These are phyloP conservation scores for Dendrocincla fuliginosa DNA, from an alignment of 2,797 vertebrate genomes.

Conservation along the genomic window DNA sequence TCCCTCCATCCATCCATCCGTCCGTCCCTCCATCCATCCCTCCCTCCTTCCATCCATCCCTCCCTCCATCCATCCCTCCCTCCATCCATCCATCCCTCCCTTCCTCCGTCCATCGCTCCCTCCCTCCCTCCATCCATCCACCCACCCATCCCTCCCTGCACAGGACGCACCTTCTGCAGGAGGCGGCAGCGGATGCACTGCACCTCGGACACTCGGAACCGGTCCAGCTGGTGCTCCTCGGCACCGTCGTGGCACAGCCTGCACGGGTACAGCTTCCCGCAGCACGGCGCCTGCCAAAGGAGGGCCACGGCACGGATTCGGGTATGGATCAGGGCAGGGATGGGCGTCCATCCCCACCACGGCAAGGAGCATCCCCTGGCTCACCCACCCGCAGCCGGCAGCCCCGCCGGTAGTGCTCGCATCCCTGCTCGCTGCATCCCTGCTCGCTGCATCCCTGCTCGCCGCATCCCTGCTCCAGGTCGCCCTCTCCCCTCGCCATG, in stretches of 20 bases:
- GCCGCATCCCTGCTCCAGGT: not conserved
- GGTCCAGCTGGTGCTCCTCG: conserved; percentile 89
- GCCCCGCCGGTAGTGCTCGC: not conserved
- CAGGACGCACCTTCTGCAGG: conserved; percentile 82
- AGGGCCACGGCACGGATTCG: not conserved
- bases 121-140: no score
- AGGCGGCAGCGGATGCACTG: conserved; percentile 84
- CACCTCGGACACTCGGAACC: conserved; percentile 89
- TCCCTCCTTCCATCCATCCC: no score
- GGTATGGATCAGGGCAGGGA: not conserved
- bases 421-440: not conserved
- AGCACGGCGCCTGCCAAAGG: conserved; percentile 87
- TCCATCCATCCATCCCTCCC: no score
- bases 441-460: not conserved
- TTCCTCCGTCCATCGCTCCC: no score
- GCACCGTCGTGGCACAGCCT: conserved; percentile 90
- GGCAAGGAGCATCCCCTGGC: not conserved
- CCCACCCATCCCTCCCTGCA: no score
- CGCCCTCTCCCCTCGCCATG: not conserved
- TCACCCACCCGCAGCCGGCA: not conserved
- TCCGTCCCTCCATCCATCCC: no score
- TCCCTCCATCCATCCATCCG: no score
- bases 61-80: no score
- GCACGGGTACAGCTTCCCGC: conserved; percentile 91
- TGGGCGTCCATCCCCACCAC: no score